Conservation (phyloP, 2,797 vertebrate species). For the Chanos chanos region DNA sequence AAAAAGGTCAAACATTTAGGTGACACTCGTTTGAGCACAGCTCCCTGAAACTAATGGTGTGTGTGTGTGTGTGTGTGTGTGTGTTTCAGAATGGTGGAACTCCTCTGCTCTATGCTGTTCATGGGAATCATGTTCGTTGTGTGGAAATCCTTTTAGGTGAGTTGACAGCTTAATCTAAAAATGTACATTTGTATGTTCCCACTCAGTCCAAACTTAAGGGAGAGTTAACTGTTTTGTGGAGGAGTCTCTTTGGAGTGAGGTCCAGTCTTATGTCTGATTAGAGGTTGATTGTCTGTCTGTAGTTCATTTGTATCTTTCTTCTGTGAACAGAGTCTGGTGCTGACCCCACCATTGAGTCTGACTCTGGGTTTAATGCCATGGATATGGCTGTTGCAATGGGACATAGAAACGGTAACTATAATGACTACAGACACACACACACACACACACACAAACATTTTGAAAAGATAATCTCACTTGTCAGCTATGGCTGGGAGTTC, state of each 20-base stretch:
- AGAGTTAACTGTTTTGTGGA: background rate
- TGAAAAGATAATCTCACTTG: too few relatives aligned
- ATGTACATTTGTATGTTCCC: too few relatives aligned
- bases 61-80: conserved; percentile 1
- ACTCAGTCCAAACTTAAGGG: too few relatives aligned
- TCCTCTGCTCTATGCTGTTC: conserved; percentile 92
- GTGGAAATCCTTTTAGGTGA: conserved; percentile 95
- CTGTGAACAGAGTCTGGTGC: conserved; percentile 84
- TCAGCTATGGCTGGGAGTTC: too few relatives aligned
- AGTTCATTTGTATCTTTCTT: background rate
- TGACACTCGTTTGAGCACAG: too few relatives aligned
- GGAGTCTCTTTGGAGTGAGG: background rate
- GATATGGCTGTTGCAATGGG: conserved; percentile 97
- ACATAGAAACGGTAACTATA: conserved; percentile 85
- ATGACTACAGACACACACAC: background rate
- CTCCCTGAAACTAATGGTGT: too few relatives aligned
- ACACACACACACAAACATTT: too few relatives aligned
- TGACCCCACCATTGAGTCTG: conserved; percentile 94
- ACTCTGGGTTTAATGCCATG: conserved; percentile 97
- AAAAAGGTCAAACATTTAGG: background rate
- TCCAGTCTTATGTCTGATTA: background rate
- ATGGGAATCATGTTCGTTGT: conserved; percentile 96
- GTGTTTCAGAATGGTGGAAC: conserved; percentile 92
- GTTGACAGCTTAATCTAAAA: too few relatives aligned
- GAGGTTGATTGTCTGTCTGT: background rate